Percentiles rank a stretch among this genome's conserved stretches.
phyloP scores from a whole-genome alignment of 2,888 invertebrate species.

The Rhopalosiphum nymphaeae region DNA sequence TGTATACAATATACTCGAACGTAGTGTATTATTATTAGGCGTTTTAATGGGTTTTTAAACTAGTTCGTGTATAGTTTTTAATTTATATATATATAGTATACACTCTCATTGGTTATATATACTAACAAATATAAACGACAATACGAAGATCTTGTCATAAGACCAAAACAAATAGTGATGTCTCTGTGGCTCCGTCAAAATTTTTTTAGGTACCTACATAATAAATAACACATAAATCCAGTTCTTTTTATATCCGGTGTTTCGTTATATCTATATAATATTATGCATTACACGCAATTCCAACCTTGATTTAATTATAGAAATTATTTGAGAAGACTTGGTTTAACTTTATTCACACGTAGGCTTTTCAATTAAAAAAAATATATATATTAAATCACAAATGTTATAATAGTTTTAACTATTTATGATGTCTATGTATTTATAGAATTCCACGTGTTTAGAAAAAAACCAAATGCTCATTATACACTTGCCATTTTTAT shows the following conservation, averaged over 20 bases:
- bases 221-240: not conserved
- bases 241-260: not conserved
- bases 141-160: not conserved
- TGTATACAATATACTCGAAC: not conserved
- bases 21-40: not conserved
- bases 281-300: not conserved
- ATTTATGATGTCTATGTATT: not conserved
- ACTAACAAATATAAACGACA: not conserved
- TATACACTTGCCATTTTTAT: not conserved
- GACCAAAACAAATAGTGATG: not conserved
- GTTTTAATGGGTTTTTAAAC: constrained; percentile 36
- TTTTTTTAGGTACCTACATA: not conserved
- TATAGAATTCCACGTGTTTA: not conserved
- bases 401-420: not conserved
- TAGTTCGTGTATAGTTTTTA: not conserved
- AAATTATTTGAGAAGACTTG: not conserved
- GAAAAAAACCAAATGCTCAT: not conserved
- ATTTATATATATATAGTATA: not conserved
- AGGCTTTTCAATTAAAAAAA: not conserved
- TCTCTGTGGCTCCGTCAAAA: not conserved
- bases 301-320: constrained; percentile 6
- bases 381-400: not conserved
- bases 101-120: not conserved
- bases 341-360: not conserved
- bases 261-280: not conserved